phyloP scores from a whole-genome alignment of 2,113 vertebrate species.

The Mustela nigripes region DNA sequence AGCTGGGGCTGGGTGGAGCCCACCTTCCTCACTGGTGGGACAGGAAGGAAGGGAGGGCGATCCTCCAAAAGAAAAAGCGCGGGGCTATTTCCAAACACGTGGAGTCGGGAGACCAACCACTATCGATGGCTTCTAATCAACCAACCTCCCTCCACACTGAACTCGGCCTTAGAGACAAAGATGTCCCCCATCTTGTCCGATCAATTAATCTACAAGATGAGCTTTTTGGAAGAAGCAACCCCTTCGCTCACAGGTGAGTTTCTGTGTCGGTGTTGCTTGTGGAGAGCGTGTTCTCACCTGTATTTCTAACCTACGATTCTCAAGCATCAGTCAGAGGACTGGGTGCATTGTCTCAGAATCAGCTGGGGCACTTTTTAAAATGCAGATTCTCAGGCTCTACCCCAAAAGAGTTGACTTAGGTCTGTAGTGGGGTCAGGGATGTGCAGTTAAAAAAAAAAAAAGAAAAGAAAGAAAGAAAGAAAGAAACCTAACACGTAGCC shows the following conservation, averaged over 20 bases:
- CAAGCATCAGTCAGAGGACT: background rate
- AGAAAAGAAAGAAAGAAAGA: too few relatives aligned
- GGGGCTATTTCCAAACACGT: background rate
- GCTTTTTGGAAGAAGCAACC: background rate
- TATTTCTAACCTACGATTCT: background rate
- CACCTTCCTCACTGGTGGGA: background rate
- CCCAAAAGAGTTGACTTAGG: background rate
- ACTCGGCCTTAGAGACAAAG: background rate
- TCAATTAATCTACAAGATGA: background rate
- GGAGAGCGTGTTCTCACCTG: background rate
- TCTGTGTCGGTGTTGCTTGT: background rate
- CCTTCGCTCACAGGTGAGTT: background rate
- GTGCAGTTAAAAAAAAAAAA: background rate
- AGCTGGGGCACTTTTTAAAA: background rate
- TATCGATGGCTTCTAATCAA: background rate
- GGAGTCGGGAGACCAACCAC: background rate
- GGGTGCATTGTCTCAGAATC: background rate
- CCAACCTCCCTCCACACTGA: background rate
- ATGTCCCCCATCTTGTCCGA: background rate
- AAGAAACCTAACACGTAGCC: background rate
- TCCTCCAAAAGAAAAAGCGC: background rate
- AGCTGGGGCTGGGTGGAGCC: background rate
- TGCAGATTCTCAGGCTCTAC: background rate
- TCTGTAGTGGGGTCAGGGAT: background rate
- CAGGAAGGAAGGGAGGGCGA: background rate